Conservation (phyloP, 1,140 invertebrate genomes). For the Drosophila bifasciata region DNA sequence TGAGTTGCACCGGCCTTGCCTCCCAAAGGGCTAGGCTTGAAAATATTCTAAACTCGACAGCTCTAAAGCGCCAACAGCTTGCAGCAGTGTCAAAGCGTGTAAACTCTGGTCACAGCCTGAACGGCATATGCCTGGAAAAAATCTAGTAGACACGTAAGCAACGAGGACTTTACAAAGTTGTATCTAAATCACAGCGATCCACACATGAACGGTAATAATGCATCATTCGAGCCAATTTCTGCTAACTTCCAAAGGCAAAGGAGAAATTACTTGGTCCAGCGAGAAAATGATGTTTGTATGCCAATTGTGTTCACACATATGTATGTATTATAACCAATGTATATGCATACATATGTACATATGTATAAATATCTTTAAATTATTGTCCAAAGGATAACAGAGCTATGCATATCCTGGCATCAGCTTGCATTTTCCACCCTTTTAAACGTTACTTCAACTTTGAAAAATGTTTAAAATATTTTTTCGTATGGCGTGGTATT, state of each 20-base stretch:
- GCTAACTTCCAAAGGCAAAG: slow-evolving; percentile 62
- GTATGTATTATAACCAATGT: too few species aligned
- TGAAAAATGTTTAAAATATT: too few species aligned
- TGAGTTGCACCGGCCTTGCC: slow-evolving; percentile 87
- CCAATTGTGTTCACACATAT: too few species aligned
- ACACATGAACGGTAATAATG: slow-evolving; percentile 65
- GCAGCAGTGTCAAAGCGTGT: slow-evolving; percentile 51
- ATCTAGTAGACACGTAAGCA: slow-evolving; percentile 47
- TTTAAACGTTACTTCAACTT: too few species aligned
- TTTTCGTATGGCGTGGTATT: too few species aligned
- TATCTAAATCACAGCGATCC: slow-evolving; percentile 72
- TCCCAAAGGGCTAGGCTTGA: slow-evolving; percentile 65
- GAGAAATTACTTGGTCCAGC: slow-evolving; percentile 75
- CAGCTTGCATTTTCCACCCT: too few species aligned
- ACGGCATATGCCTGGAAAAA: slow-evolving; percentile 32
- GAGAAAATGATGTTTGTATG: too few species aligned
- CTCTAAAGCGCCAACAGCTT: not conserved
- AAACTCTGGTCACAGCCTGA: slow-evolving; percentile 17
- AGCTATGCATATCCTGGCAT: too few species aligned
- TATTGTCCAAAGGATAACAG: too few species aligned
- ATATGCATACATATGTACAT: too few species aligned
- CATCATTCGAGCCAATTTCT: slow-evolving; percentile 59
- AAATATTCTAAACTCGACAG: not conserved
- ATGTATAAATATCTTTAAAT: too few species aligned
- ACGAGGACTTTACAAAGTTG: slow-evolving; percentile 72